Percentiles rank a stretch among this genome's conserved stretches.
These are phyloP conservation scores for Parauchenoglanis ngamensis DNA, from an alignment of 2,797 vertebrate species.

Conservation along the genomic window DNA sequence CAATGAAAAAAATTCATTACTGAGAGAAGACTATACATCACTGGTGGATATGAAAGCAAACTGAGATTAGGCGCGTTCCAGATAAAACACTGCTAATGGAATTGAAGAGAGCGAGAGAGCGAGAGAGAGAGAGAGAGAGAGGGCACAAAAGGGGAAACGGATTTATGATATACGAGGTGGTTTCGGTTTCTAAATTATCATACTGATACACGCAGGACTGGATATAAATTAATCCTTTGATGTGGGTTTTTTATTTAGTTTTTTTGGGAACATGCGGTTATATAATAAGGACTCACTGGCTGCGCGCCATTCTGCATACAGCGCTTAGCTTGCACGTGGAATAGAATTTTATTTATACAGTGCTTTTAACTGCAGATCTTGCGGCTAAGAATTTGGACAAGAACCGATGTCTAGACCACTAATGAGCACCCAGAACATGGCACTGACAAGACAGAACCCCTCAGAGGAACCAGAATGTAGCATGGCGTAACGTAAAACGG, in stretches of 20 bases:
- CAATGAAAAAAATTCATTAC: constrained; percentile 49
- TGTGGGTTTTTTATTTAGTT: background rate
- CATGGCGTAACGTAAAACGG: background rate
- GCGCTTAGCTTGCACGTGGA: background rate
- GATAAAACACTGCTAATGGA: constrained; percentile 70
- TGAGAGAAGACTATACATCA: constrained; percentile 60
- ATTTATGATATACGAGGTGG: constrained; percentile 19
- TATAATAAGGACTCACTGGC: background rate
- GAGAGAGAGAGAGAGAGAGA: background rate
- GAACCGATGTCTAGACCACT: background rate
- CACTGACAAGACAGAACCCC: background rate
- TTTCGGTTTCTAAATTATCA: constrained; percentile 21
- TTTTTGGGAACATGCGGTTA: background rate
- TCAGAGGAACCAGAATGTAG: background rate
- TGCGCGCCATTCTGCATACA: background rate
- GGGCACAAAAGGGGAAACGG: background rate
- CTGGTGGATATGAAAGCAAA: constrained; percentile 60
- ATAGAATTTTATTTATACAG: background rate
- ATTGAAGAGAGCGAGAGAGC: constrained; percentile 22
- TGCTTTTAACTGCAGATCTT: background rate
- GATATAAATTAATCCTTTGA: background rate
- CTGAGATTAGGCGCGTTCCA: constrained; percentile 68
- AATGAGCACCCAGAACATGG: background rate
- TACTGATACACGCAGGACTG: background rate
- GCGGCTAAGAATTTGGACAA: background rate